Evolutionary conservation across 37 sponge, comb jelly and placozoan genomes (phyloP), one percentile per base, ranked within the genome.

Genomic region (Chondrosia reniformis): DNA sequence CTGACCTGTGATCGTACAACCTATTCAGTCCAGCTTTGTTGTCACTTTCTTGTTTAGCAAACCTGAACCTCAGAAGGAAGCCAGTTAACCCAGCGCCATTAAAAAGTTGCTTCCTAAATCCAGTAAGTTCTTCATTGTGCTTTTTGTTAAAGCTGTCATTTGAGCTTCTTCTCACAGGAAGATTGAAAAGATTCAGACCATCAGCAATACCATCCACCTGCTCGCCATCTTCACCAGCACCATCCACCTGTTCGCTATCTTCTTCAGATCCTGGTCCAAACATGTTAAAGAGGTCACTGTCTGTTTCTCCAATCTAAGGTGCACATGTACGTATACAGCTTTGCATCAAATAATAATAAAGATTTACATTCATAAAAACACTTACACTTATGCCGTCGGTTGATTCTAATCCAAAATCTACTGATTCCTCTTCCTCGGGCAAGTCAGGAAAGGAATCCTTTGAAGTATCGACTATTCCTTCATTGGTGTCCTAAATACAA

Each of bases 1-100:
- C 72, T 40, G 44, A 69, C 72, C 72, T 36, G 41, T 69, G 72
- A 6, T 69, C 72, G 13, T 43, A 69, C 19, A 69, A 39, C 43
- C 39, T 41, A 44, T 69, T 44, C 2, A 34, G 4, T 24, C 25
- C 72, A 1, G 44, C 72, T 39, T 6, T 19, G 72, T 44, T 69
- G 44, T 69, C 72, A 22, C 72, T 44, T 6, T 69, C 72, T 22
- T 69, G 39, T 1, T 44, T 41, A 69, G 72, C 72, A 36, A 69
- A 39, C 72, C 72, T 38, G 72, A 39, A 69, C 36, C 72, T 34
- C 43, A 69, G 43, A 2, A 69, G 4, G 43, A 69, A 44, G 3
- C 72, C 72, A 2, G 72, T 69, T 2, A 69, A 44, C 1, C 72
- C 72, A 3, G 39, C 72, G 22, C n/a, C n/a, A n/a, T n/a, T n/a